Evolutionary conservation across 2,797 vertebrate species (phyloP), one percentile per base, ranked within the genome.

Genomic region (Sebastes minor): DNA sequence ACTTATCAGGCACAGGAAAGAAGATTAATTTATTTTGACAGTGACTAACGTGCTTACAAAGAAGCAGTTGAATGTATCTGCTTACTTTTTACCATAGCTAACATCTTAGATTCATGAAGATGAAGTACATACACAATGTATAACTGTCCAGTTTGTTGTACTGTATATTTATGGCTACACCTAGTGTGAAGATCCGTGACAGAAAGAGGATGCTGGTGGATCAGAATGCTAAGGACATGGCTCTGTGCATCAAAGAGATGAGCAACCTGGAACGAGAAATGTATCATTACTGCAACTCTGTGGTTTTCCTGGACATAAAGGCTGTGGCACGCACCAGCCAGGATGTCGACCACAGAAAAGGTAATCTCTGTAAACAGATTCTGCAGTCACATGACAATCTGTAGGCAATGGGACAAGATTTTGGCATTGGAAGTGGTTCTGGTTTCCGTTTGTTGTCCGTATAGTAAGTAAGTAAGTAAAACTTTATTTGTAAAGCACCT

Each of bases 111-210:
- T 69, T 56, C 5, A 23, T 53, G 4, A 75, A 60, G 16, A 68
- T 73, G 9, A 64, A 75, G 16, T 14, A 22, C 27, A 35, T 49
- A 23, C 57, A 59, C 64, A 18, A 5, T 57, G 22, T 25, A 16
- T 42, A 64, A 59, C 14, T 53, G 11, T 32, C 8, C 10, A 27
- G 9, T 60, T 30, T 61, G n/a, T 57, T 63, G 23, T 59, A 4
- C 38, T 42, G 13, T 46, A 46, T 57, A 53, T 66, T 52, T 46
- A 14, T 83, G 66, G 70, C 11, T 68, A 27, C 46, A 55, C 22
- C 33, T 76, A 82, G 71, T 57, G 75, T n/a, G 32, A 82, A 57
- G 32, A 69, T 28, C 28, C 32, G 59, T 12, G 74, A 85, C 62
- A 76, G 72, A 65, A 73, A 10, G 12, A 61, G 3, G 38, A 65